Evolutionary conservation across 2,888 invertebrate species (phyloP), one percentile per base, ranked within the genome.

Genomic region (Caenorhabditis sp.): DNA sequence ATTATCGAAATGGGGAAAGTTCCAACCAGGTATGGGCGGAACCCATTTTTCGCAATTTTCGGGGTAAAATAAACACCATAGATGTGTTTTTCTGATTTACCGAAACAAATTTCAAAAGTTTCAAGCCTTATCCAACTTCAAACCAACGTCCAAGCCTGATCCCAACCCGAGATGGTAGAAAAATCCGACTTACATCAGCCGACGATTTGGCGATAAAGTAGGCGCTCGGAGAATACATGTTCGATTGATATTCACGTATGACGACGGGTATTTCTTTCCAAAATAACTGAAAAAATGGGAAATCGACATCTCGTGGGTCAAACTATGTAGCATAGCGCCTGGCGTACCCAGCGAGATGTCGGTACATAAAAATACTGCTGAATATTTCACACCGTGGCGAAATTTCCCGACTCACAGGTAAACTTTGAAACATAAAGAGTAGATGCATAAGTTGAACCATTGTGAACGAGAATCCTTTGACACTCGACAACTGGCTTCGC

Each of bases 401-500:
- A n/a, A n/a, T n/a, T n/a, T n/a, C n/a, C n/a, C n/a, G n/a, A 19
- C 50, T 19, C 50, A 95, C 96, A 88, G 93, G 93, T 72, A 95
- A 93, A 37, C 95, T 95, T 67, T 94, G 93, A 87, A 95, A 95
- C 19, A 94, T 92, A 89, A 95, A 95, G 86, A 94, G 93, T 89
- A 95, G 95, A 6, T 95, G 95, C 93, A 94, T 93, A 87, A 94
- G 94, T n/a, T 94, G 94, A 55, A 95, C 91, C 88, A 94, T 93
- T 85, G 94, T 91, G 88, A 95, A 95, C 65, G 95, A 91, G 27
- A 93, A 93, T 51, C 95, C 95, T 87, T 94, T 95, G 79, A 95
- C 94, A 88, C 95, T 95, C 92, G 93, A 93, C 0, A 95, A 93
- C 1, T 95, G 95, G 79, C 93, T 93, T 88, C 94, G 93, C 85